phyloP scores from a whole-genome alignment of 2,797 vertebrate species.

The Manis javanica region DNA sequence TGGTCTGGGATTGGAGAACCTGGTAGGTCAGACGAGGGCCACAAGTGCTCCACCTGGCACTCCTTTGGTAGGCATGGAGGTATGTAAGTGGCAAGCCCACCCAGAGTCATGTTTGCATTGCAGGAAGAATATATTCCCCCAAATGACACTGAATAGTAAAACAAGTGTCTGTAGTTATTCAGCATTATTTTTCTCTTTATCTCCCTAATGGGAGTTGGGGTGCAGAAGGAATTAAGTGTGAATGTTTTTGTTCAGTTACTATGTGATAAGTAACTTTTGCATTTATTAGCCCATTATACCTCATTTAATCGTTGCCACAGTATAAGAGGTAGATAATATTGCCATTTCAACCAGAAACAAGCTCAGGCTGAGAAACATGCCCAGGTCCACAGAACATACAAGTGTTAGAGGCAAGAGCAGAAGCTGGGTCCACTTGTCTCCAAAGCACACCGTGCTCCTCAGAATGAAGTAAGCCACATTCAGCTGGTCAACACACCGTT shows the following conservation, averaged over 20 bases:
- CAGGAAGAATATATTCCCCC: not conserved
- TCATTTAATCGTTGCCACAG: not conserved
- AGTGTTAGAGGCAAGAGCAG: not conserved
- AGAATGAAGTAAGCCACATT: not conserved
- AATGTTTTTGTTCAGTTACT: not conserved
- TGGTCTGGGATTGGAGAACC: not conserved
- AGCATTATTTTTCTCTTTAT: not conserved
- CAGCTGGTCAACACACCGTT: not conserved
- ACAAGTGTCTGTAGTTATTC: not conserved
- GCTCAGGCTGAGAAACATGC: constrained; percentile 19
- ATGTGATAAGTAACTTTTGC: not conserved
- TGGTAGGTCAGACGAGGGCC: not conserved
- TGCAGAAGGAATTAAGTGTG: not conserved
- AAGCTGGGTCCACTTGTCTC: not conserved
- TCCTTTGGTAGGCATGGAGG: not conserved
- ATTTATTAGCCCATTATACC: not conserved
- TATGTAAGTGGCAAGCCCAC: not conserved
- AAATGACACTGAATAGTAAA: not conserved
- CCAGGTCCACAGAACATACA: not conserved
- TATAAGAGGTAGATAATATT: not conserved
- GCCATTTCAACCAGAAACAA: constrained; percentile 10
- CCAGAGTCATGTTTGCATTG: not conserved
- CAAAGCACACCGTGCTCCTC: not conserved
- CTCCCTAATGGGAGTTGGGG: not conserved
- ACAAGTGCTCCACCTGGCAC: not conserved